Conservation (phyloP, 2,797 vertebrate species). For the Diplodus puntazzo region DNA sequence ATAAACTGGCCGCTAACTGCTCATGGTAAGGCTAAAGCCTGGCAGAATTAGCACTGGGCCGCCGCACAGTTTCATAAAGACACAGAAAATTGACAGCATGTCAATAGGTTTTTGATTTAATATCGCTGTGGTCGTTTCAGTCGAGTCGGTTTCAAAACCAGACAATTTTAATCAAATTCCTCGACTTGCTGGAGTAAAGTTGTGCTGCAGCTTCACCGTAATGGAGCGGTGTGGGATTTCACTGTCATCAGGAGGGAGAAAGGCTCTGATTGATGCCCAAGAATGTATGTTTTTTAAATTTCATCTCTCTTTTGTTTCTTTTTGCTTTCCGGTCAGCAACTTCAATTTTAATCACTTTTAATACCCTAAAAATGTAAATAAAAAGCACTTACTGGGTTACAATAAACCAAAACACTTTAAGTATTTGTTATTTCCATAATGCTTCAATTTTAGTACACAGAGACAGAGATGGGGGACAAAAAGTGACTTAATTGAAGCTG, state of each 20-base stretch:
- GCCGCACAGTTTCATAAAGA: conserved; percentile 25
- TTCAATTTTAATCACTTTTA: background rate
- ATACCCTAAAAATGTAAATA: background rate
- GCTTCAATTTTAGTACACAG: background rate
- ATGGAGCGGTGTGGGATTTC: conserved; percentile 48
- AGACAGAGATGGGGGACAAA: background rate
- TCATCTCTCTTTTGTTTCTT: background rate
- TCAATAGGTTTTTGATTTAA: conserved; percentile 57
- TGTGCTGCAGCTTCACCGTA: conserved; percentile 41
- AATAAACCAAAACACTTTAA: background rate
- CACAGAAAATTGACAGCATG: conserved; percentile 24
- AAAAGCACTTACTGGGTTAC: background rate
- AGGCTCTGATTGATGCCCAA: conserved; percentile 49
- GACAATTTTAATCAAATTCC: conserved; percentile 59
- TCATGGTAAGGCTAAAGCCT: conserved; percentile 59
- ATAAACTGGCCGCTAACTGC: conserved; percentile 69
- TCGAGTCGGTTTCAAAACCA: conserved; percentile 38
- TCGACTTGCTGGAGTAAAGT: conserved; percentile 21
- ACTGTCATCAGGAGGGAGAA: conserved; percentile 44
- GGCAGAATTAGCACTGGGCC: conserved; percentile 56
- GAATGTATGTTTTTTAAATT: conserved; percentile 9
- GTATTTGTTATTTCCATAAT: background rate
- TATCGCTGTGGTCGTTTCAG: conserved; percentile 54
- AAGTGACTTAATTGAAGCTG: background rate
- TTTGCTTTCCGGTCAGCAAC: background rate